These are phyloP conservation scores for Diadromus collaris DNA, from an alignment of 2,888 invertebrate species.

Conservation along the genomic window DNA sequence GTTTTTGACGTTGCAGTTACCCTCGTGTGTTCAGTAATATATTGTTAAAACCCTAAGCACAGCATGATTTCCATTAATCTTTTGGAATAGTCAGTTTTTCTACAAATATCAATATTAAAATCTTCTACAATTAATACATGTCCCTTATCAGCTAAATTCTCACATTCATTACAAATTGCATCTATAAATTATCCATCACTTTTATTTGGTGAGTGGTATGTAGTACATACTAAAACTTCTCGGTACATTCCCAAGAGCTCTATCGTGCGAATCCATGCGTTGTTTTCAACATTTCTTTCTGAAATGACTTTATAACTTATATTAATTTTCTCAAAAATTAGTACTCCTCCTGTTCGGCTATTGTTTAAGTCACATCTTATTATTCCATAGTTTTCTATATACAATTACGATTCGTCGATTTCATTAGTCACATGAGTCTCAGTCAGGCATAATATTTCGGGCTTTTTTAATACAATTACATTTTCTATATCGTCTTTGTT, in stretches of 20 bases:
- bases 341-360: slow-evolving; percentile 16
- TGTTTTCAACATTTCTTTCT: background rate
- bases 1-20: slow-evolving; percentile 14
- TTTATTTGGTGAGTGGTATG: slow-evolving; percentile 20
- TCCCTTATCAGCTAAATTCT: background rate
- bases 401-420: background rate
- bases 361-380: slow-evolving; percentile 5
- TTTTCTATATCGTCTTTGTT: slow-evolving; percentile 21
- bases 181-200: slow-evolving; percentile 13
- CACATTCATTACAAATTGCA: slow-evolving; percentile 3
- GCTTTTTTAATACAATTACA: background rate
- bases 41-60: slow-evolving; percentile 10
- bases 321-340: slow-evolving; percentile 6
- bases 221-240: background rate
- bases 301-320: background rate
- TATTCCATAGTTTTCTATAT: slow-evolving; percentile 13
- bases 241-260: background rate
- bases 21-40: slow-evolving; percentile 8
- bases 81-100: background rate
- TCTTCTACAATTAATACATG: background rate
- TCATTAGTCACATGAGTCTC: slow-evolving; percentile 17
- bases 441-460: slow-evolving; percentile 12
- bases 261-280: slow-evolving; percentile 5
- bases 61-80: background rate
- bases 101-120: slow-evolving; percentile 32